Percentiles rank a stretch among this genome's conserved stretches.
phyloP scores from a whole-genome alignment of 2,888 invertebrate genomes.

The Nomada lathburiana region DNA sequence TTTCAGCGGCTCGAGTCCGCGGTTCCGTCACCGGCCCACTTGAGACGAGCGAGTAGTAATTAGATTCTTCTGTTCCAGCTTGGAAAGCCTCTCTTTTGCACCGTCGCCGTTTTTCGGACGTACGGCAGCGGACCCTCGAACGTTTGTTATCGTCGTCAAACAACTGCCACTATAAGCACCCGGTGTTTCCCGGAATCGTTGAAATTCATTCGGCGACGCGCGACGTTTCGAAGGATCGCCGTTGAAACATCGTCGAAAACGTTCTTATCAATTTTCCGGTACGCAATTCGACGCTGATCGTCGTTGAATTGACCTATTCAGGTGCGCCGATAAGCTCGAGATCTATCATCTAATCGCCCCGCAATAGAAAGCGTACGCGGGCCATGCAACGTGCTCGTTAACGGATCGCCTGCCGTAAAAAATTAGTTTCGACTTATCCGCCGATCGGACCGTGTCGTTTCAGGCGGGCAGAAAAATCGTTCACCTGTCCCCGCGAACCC shows the following conservation, averaged over 20 bases:
- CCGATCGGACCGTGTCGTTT: too few relatives aligned
- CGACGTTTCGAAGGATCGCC: too few relatives aligned
- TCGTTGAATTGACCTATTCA: constrained; percentile 22
- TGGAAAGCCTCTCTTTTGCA: constrained; percentile 11
- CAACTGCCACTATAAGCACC: too few relatives aligned
- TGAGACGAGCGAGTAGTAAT: constrained; percentile 45
- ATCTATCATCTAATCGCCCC: constrained; percentile 48
- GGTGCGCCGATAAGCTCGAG: constrained; percentile 20
- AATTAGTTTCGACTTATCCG: background rate
- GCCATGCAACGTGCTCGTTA: constrained; percentile 64
- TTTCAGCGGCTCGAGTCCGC: constrained; percentile 26
- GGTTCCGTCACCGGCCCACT: constrained; percentile 42
- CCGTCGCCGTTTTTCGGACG: background rate
- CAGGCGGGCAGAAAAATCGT: too few relatives aligned
- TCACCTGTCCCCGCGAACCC: too few relatives aligned
- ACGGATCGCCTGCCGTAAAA: constrained; percentile 38
- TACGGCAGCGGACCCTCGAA: too few relatives aligned
- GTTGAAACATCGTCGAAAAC: too few relatives aligned
- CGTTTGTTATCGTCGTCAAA: too few relatives aligned
- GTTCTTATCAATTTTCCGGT: background rate
- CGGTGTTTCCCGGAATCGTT: too few relatives aligned
- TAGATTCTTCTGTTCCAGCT: constrained; percentile 51
- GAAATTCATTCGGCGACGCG: too few relatives aligned
- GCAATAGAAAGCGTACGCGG: constrained; percentile 17
- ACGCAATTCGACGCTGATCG: too few relatives aligned